These are phyloP conservation scores for Elaphurus davidianus DNA, from an alignment of 2,113 vertebrate species.

Conservation along the genomic window DNA sequence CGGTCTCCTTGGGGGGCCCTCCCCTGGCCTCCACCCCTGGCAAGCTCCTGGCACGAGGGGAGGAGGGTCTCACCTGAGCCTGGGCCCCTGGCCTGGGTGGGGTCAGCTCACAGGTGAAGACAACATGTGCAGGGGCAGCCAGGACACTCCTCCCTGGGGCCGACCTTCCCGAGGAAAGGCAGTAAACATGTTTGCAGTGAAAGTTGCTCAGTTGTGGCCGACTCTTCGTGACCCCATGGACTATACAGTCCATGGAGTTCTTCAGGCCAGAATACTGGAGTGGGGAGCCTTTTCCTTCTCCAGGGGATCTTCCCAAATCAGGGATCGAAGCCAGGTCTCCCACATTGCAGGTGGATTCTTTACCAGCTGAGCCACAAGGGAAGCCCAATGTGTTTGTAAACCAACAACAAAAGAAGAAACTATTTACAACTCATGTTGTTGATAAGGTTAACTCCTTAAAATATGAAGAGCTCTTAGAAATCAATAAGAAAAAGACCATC, in stretches of 20 bases:
- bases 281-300: background rate
- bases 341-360: fast-evolving
- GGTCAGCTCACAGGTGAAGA: background rate
- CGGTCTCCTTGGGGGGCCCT: background rate
- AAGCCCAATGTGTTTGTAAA: background rate
- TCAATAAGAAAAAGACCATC: background rate
- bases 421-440: background rate
- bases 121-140: fast-evolving
- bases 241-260: background rate
- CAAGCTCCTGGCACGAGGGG: background rate
- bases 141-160: background rate
- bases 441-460: background rate
- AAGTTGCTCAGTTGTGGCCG: background rate
- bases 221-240: background rate
- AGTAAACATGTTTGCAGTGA: fast-evolving
- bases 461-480: background rate
- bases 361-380: background rate
- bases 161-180: no score
- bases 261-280: background rate
- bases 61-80: background rate
- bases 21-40: background rate
- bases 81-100: background rate
- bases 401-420: no score
- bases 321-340: background rate
- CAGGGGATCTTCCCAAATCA: background rate